Evolutionary conservation across 1,140 invertebrate species (phyloP), one percentile per base, ranked within the genome.

Genomic region (Drosophila bipectinata): DNA sequence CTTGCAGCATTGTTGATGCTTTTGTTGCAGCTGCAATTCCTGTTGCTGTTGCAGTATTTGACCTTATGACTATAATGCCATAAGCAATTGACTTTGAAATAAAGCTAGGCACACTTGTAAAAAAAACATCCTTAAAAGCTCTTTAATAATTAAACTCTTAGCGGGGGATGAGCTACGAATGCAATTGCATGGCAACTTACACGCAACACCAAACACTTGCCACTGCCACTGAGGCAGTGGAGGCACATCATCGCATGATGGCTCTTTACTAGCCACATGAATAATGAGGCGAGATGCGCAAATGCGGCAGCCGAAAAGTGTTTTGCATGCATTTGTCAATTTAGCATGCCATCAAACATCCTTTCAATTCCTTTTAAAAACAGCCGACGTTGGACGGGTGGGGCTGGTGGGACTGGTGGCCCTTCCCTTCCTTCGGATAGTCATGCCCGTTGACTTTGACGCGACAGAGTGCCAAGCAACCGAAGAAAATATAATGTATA

Each of bases 291-390:
- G 47, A 54, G 48, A 67, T 71, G 61, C 45, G 39, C 47, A 52
- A 80, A 59, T 61, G 72, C 63, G 69, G 64, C 78, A 83, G 79
- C 63, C 49, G 58, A 79, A 62, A 84, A 79, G 52, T 79, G 71
- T 73, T 73, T 77, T 77, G 72, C 72, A 82, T 87, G 83, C 79
- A 79, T 74, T 79, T 77, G 76, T 64, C 79, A 82, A 87, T 88
- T 88, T 82, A 81, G 85, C 87, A 90, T 90, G 67, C 61, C 80
- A 79, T 82, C 75, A 85, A 90, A 90, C 85, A 90, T 90, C 85
- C 85, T 90, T 85, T 90, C 71, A 77, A 82, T 82, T 84, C 66
- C 69, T 68, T 87, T 88, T 79, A 72, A 88, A 83, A 77, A 55
- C 53, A 63, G 75, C 68, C 83, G 68, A 74, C 81, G 66, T 54